Percentiles rank a stretch among this genome's conserved stretches.
phyloP scores from a whole-genome alignment of 2,888 invertebrate genomes.

The Drosophila multiciliata region DNA sequence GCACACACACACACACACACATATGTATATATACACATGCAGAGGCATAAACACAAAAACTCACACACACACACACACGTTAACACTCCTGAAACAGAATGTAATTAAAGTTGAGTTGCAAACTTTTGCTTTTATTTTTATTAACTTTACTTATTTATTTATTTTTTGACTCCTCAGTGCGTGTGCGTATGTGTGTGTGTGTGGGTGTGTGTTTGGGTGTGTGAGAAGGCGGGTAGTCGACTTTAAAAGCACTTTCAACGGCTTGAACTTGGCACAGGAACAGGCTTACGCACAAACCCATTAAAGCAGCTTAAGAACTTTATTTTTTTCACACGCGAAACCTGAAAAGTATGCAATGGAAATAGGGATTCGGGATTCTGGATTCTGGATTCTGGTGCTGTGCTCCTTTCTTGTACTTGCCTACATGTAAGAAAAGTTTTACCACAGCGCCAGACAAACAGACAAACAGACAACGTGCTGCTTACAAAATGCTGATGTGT shows the following conservation, averaged over 20 bases:
- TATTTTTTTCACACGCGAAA: conserved; percentile 62
- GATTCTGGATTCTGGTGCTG: background rate
- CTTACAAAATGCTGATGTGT: conserved; percentile 68
- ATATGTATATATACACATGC: conserved; percentile 4
- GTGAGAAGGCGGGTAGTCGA: conserved; percentile 48
- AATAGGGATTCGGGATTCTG: conserved; percentile 35
- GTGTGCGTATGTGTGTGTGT: background rate
- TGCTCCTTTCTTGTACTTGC: conserved; percentile 63
- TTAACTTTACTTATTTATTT: conserved; percentile 76
- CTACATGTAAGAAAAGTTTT: conserved; percentile 75
- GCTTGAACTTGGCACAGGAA: conserved; percentile 78
- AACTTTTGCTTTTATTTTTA: conserved; percentile 81
- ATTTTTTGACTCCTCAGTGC: conserved; percentile 54
- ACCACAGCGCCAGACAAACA: conserved; percentile 69
- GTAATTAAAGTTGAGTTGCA: conserved; percentile 80
- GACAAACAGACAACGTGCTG: conserved; percentile 73
- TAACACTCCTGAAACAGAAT: conserved; percentile 65
- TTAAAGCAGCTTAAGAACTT: conserved; percentile 80
- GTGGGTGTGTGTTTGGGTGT: conserved; percentile 16
- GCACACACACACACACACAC: conserved; percentile 10
- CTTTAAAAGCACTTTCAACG: conserved; percentile 80
- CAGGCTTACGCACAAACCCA: conserved; percentile 76
- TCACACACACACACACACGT: conserved; percentile 12
- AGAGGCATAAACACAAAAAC: conserved; percentile 59
- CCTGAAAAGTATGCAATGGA: conserved; percentile 78